Base-by-base conservation (phyloP, 2,797 vertebrate species). In the Characodon lateralis region DNA sequence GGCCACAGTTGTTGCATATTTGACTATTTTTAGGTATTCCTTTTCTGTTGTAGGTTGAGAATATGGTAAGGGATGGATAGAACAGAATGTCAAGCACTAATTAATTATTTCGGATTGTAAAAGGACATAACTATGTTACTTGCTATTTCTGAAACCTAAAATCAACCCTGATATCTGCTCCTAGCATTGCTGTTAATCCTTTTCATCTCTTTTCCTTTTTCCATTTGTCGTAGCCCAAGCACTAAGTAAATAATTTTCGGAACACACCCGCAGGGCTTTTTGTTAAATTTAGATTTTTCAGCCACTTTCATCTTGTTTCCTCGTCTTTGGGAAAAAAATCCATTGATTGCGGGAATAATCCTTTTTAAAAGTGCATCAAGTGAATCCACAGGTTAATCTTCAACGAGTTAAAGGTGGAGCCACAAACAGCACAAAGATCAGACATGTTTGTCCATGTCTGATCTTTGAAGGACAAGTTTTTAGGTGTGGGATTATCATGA, bases 241-340 rank as follows among this genome's bases (percentile, higher is more conserved):
- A 53, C 16, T 20, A 53, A 16, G 18, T 16, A 5, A 53, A 53
- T 16, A 39, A 68, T 68, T 68, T 68, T 68, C 65, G 43, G 12
- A 43, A 10, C 39, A 2, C 39, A 43, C 39, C 39, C 14, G 39
- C 22, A 13, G 65, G 65, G 65, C 22, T n/a, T n/a, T 43, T 68
- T 13, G 39, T 68, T 43, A 68, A 68, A 68, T 68, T 43, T 68
- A 68, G 39, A 68, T 43, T n/a, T 39, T 68, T 68, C 22, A 13
- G 10, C 10, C 65, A 68, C 65, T 43, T 68, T 68, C 24, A 68
- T 68, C 65, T 68, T n/a, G 65, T 68, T 68, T 68, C 12, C 39
- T 68, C 4, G 35, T 76, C 79, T 43, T 22, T 68, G 39, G 22
- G 2, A 43, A 68, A 43, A 43, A n/a, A 68, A 68, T 43, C 39